Evolutionary conservation across 2,888 invertebrate genomes (phyloP), one percentile per base, ranked within the genome.

Genomic region (Chydorus sphaericus): DNA sequence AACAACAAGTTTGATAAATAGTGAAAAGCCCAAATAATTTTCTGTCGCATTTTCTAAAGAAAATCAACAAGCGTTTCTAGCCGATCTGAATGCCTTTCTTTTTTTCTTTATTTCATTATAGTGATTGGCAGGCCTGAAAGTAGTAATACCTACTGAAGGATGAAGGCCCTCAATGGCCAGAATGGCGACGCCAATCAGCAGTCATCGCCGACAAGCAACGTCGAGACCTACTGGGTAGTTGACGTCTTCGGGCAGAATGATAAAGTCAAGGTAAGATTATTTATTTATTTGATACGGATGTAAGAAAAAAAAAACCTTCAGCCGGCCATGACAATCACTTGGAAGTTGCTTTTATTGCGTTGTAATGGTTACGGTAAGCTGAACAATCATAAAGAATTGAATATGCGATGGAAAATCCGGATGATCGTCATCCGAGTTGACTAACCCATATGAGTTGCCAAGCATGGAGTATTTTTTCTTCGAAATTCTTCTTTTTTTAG

Each of bases 241-340:
- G 52, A 52, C 33, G 52, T 52, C 10, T 52, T 52, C 52, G 52
- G 52, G 14, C 52, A 52, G n/a, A 52, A 52, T 26, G 52, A 52
- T 26, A 52, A 52, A 52, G 52, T 52, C 52, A 52, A 52, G 52
- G 52, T 52, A 33, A 44, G 44, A 44, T 7, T 16, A 26, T 5
- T 14, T 44, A 11, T 38, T 38, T 16, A 36, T 36, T 36, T 14
- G 36, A 36, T n/a, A n/a, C n/a, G n/a, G n/a, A n/a, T n/a, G n/a
- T n/a, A n/a, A n/a, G n/a, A n/a, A n/a, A n/a, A n/a, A n/a, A n/a
- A 14, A 14, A 23, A 26, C 44, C 20, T 44, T 44, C 23, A 23
- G 44, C 10, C n/a, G n/a, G 44, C 23, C 44, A 44, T 11, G 26
- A 23, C 44, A 44, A 28, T 44, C 44, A 28, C 4, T 28, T 20